A percentile compares a stretch with the other conserved stretches of the same genome.
These are phyloP conservation scores for Xiphophorus couchianus DNA, from an alignment of 2,113 vertebrate genomes.

Conservation along the genomic window DNA sequence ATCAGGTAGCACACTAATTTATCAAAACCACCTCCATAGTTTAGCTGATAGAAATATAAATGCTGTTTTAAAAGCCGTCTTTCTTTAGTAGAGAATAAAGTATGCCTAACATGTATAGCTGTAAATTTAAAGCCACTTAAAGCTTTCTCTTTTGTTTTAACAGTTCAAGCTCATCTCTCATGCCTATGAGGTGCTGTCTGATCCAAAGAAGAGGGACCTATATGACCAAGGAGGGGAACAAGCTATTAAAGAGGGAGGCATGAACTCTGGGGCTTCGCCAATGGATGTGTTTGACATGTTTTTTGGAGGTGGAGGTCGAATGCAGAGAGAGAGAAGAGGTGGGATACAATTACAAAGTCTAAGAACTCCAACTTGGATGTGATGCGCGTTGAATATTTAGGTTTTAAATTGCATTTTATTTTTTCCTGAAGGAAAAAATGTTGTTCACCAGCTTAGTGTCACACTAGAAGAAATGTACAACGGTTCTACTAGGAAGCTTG, in stretches of 20 bases:
- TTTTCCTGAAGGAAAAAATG: slow-evolving; percentile 87
- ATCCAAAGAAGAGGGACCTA: slow-evolving; percentile 92
- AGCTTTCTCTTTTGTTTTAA: slow-evolving; percentile 1
- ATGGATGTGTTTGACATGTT: slow-evolving; percentile 99
- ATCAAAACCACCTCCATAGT: no score
- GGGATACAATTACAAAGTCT: slow-evolving; percentile 20
- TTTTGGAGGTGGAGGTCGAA: slow-evolving; percentile 95
- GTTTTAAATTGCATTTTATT: background rate
- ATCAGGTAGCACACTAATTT: no score
- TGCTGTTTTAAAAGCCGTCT: background rate
- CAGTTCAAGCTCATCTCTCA: slow-evolving; percentile 99
- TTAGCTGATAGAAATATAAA: background rate
- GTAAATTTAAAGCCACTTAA: background rate
- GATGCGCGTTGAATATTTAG: background rate
- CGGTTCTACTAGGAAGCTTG: slow-evolving; percentile 90
- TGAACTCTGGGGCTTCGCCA: slow-evolving; percentile 87
- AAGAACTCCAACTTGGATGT: background rate
- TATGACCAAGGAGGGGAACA: slow-evolving; percentile 98
- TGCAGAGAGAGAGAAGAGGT: slow-evolving; percentile 95
- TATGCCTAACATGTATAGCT: background rate
- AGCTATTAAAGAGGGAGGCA: slow-evolving; percentile 95
- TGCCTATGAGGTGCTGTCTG: slow-evolving; percentile 97
- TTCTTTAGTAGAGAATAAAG: background rate
- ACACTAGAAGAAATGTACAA: slow-evolving; percentile 94
- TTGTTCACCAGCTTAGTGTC: slow-evolving; percentile 92